Percentiles rank a stretch among this genome's conserved stretches.
Conservation (phyloP, 2,888 invertebrate species). For the Luffia ferchaultella region DNA sequence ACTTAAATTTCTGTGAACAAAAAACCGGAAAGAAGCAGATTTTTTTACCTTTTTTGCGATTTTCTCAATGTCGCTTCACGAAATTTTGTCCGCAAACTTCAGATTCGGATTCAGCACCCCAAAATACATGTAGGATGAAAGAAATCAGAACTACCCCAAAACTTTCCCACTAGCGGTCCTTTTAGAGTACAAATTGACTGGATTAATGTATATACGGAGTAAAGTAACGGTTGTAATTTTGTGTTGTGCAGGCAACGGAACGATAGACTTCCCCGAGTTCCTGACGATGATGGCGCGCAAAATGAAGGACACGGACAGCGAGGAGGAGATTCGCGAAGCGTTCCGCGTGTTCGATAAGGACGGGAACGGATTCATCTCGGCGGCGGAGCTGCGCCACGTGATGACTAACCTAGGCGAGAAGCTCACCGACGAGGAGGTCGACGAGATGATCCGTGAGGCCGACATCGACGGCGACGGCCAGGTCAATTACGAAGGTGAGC, state of each 20-base stretch:
- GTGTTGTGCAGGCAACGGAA: conserved; percentile 89
- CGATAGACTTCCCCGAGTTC: conserved; percentile 99
- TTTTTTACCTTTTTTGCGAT: no score
- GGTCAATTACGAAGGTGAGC: conserved; percentile 94
- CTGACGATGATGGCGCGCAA: conserved; percentile 99
- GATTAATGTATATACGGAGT: no score
- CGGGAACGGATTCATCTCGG: conserved; percentile 98
- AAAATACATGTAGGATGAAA: no score
- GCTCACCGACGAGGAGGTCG: conserved; percentile 98
- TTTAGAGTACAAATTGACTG: no score
- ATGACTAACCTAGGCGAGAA: conserved; percentile 99
- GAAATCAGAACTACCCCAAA: no score
- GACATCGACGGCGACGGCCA: conserved; percentile 99
- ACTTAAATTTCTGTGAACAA: no score
- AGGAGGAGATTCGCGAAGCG: conserved; percentile 99
- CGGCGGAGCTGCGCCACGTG: conserved; percentile 97
- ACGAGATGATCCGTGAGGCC: conserved; percentile 99
- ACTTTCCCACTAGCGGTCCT: no score
- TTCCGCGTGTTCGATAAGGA: conserved; percentile 99
- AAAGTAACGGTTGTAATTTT: no score
- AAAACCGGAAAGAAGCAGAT: no score
- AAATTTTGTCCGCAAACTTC: no score
- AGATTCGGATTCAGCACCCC: no score
- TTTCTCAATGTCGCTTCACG: no score
- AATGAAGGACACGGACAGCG: conserved; percentile 99